Evolutionary conservation across 2,113 vertebrate genomes (phyloP).

Genomic region (Furnarius figulus): DNA sequence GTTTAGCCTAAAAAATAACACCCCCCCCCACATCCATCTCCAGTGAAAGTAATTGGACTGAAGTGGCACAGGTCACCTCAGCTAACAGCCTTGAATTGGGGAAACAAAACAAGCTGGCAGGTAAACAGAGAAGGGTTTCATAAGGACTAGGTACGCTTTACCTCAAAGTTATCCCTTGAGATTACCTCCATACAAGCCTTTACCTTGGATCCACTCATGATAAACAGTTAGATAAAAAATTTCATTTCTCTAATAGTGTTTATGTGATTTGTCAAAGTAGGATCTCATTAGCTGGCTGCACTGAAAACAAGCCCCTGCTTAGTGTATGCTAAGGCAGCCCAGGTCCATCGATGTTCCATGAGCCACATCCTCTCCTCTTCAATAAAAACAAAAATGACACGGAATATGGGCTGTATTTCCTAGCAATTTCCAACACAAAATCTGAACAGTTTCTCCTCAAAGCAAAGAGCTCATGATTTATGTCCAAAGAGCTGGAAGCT

Average conservation of each 20-base stretch:
- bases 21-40: background rate
- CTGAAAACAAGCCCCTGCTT: conserved; percentile 29
- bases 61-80: conserved; percentile 35
- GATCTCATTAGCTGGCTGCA: conserved; percentile 36
- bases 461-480: conserved; percentile 42
- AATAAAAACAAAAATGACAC: conserved; percentile 35
- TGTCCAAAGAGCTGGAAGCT: background rate
- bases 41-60: background rate
- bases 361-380: conserved; percentile 50
- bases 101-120: conserved; percentile 19
- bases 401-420: background rate
- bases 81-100: background rate
- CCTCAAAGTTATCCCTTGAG: conserved; percentile 24
- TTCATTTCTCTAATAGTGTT: conserved; percentile 69
- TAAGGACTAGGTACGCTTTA: conserved; percentile 12
- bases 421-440: conserved; percentile 60
- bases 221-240: conserved; percentile 56
- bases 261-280: conserved; percentile 34
- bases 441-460: background rate
- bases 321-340: background rate
- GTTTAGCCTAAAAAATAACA: background rate
- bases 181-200: conserved; percentile 24
- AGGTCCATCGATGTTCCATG: conserved; percentile 2
- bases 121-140: conserved; percentile 43
- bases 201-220: conserved; percentile 46